These are phyloP conservation scores for Sebastes hubbsi DNA, from an alignment of 2,797 vertebrate genomes.

Conservation along the genomic window DNA sequence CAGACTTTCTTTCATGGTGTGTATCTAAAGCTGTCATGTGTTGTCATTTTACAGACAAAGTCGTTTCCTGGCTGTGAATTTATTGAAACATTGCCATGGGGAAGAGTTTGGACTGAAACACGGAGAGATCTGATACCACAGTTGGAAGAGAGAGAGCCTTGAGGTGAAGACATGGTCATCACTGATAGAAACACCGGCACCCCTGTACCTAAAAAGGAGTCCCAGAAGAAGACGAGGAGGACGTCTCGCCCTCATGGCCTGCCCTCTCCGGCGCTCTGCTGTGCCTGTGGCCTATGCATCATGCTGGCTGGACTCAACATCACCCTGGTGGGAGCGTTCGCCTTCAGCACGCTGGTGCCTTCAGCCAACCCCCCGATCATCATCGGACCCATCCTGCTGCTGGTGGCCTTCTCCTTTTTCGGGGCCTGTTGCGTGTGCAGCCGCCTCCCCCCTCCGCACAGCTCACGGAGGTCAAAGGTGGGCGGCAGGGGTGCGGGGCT, in stretches of 20 bases:
- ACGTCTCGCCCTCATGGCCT: constrained; percentile 84
- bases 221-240: constrained; percentile 73
- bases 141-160: constrained; percentile 1
- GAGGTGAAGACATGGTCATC: constrained; percentile 75
- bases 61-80: constrained; percentile 34
- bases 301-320: constrained; percentile 98
- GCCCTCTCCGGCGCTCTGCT: constrained; percentile 93
- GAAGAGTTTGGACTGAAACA: constrained; percentile 38
- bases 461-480: constrained; percentile 77
- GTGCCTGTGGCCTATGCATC: constrained; percentile 95
- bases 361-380: constrained; percentile 92
- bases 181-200: constrained; percentile 80
- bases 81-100: constrained; percentile 36
- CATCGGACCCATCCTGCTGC: constrained; percentile 90
- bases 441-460: constrained; percentile 83
- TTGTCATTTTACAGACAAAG: constrained; percentile 48
- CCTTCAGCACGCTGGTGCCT: constrained; percentile 91
- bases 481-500: constrained; percentile 81
- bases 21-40: neutral
- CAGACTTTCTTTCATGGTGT: constrained; percentile 8
- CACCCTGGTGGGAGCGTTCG: constrained; percentile 94
- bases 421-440: constrained; percentile 93
- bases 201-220: constrained; percentile 78
- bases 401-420: constrained; percentile 92
- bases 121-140: constrained; percentile 11